Evolutionary conservation across 2,113 vertebrate species (phyloP), one percentile per base, ranked within the genome.

Genomic region (Naja naja): DNA sequence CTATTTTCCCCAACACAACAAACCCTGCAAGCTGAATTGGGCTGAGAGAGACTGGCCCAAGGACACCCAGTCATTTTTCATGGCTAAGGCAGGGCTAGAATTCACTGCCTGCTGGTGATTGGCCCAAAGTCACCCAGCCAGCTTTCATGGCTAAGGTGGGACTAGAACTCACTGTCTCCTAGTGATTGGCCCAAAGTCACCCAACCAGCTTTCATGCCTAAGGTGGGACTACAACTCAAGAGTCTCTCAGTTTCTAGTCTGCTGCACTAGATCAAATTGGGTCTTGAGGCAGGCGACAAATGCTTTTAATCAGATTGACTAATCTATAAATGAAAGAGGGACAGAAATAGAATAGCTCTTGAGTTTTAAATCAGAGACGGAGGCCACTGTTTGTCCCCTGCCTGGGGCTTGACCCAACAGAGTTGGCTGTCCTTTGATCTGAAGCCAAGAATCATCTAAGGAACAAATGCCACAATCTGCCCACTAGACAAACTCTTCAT

Each of bases 141-240:
- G 56, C 8, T 60, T 60, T 60, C 56, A 60, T 60, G 0, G 0
- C 23, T 11, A 11, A 60, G 0, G 23, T 0, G 0, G 9, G 56
- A 60, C 8, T 60, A 60, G 56, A 60, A 60, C 2, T 60, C 56
- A 60, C 56, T 0, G 9, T 60, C 2, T 1, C 56, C 56, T 60
- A 0, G 23, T 27, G 56, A 60, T 3, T 60, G 3, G 56, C 0
- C 55, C 25, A 27, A 60, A 60, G 56, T 11, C 56, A 60, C 25
- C 56, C 23, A 27, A 8, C 25, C 1, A 4, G 3, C 27, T 64
- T 64, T 64, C 27, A 64, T 64, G 3, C 0, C 27, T 12, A 12
- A 64, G 1, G 10, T 0, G 0, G 3, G 27, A 64, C 10, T n/a
- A n/a, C n/a, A 69, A 69, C 30, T 69, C 64, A 34, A 49, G 4